These are phyloP conservation scores for Eupsilia transversa DNA, from an alignment of 2,888 invertebrate genomes.

Conservation along the genomic window DNA sequence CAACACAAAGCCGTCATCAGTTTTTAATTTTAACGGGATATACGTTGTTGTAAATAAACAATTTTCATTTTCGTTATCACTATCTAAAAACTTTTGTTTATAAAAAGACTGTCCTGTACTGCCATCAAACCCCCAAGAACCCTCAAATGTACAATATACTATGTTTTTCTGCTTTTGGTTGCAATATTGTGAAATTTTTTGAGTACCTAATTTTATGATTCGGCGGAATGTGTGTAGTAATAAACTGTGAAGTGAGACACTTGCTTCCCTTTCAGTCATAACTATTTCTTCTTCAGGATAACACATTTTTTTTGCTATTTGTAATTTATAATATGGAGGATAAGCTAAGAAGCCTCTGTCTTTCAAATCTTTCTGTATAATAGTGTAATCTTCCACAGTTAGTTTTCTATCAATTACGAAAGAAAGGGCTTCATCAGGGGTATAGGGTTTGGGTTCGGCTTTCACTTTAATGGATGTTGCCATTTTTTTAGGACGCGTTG, in stretches of 20 bases:
- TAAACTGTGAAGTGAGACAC: neutral
- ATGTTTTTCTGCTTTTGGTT: neutral
- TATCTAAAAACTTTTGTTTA: neutral
- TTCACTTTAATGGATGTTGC: neutral
- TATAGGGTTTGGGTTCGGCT: too few species aligned
- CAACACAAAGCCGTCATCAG: neutral
- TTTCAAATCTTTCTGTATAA: neutral
- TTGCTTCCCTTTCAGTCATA: neutral
- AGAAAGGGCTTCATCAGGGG: too few species aligned
- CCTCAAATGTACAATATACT: neutral
- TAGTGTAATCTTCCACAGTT: neutral
- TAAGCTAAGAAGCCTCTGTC: slow-evolving; percentile 1
- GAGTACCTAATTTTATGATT: neutral
- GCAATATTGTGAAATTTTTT: neutral
- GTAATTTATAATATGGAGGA: neutral
- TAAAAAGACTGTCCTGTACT: neutral
- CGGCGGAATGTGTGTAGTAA: slow-evolving; percentile 1
- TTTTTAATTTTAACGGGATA: neutral
- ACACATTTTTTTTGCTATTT: neutral
- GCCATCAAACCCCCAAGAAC: neutral
- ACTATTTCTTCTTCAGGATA: neutral
- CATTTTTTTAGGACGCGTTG: neutral
- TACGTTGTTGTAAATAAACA: slow-evolving; percentile 2
- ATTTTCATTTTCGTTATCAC: neutral
- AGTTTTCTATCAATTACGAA: too few species aligned